phyloP scores from a whole-genome alignment of 2,113 vertebrate species.

The Scatophagus argus region DNA sequence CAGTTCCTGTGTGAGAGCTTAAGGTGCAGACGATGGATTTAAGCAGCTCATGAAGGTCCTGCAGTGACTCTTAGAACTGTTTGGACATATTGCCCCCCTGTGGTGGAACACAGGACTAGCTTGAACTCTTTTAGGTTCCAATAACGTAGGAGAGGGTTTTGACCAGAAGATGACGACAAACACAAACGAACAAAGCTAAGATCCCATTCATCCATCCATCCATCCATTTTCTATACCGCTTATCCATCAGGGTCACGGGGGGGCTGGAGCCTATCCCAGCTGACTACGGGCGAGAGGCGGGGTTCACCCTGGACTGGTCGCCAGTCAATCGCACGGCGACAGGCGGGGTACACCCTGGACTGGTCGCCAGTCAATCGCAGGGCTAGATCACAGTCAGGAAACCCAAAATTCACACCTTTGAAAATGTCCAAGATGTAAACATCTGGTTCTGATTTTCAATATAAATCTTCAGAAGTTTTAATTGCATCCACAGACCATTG shows the following conservation, averaged over 20 bases:
- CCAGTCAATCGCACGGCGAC: too few species aligned
- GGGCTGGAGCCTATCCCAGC: too few species aligned
- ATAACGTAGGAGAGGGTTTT: neutral
- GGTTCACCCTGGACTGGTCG: too few species aligned
- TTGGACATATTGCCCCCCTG: conserved; percentile 56
- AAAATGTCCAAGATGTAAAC: conserved; percentile 31
- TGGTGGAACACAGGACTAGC: conserved; percentile 23
- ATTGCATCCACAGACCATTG: conserved; percentile 45
- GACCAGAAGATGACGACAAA: conserved; percentile 63
- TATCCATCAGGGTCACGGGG: too few species aligned
- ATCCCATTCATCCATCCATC: neutral
- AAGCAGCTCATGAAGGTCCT: neutral
- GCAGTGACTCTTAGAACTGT: neutral
- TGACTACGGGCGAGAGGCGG: too few species aligned
- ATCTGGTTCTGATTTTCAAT: neutral
- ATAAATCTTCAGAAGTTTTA: conserved; percentile 22
- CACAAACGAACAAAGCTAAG: conserved; percentile 17
- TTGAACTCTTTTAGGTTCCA: neutral
- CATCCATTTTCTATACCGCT: too few species aligned
- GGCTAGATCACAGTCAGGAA: too few species aligned
- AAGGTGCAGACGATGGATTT: neutral
- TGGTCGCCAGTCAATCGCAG: too few species aligned
- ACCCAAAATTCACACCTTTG: conserved; percentile 17
- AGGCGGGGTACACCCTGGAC: too few species aligned
- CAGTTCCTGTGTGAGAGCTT: neutral